Evolutionary conservation across 2,113 vertebrate species (phyloP).

Genomic region (Rhynchopsitta pachyrhyncha): DNA sequence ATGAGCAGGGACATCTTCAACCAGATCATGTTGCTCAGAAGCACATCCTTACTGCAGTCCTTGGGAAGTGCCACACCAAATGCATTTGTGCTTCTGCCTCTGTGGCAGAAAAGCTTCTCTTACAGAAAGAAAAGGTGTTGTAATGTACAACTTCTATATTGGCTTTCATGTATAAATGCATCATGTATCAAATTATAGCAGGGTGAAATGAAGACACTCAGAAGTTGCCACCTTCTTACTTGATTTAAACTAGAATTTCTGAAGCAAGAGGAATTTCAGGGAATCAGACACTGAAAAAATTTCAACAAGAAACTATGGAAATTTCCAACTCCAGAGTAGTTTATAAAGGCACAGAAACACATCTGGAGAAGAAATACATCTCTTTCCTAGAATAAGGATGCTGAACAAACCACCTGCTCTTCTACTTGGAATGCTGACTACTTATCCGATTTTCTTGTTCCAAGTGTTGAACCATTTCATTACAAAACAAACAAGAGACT

Average conservation of each 20-base stretch:
- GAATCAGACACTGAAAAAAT: not conserved
- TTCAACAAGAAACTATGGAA: not conserved
- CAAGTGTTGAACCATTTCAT: slow-evolving; percentile 30
- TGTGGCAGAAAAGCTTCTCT: not conserved
- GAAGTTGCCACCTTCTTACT: not conserved
- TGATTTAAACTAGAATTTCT: not conserved
- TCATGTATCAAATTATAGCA: not conserved
- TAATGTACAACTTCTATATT: accelerated
- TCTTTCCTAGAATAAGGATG: not conserved
- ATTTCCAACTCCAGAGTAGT: not conserved
- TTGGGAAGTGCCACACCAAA: accelerated
- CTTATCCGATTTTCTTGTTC: slow-evolving; percentile 55
- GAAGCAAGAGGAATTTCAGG: not conserved
- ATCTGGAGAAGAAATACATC: not conserved
- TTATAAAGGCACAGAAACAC: not conserved
- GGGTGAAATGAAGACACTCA: not conserved
- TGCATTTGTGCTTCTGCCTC: accelerated
- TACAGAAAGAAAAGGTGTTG: not conserved
- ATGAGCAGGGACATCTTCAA: not conserved
- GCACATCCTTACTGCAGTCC: not conserved
- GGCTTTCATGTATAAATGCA: not conserved
- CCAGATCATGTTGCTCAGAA: not conserved
- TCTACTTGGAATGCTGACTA: not conserved
- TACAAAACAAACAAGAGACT: slow-evolving; percentile 51
- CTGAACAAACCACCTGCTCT: slow-evolving; percentile 17